Evolutionary conservation across 2,113 vertebrate genomes (phyloP), one percentile per base, ranked within the genome.

Genomic region (Butorides virescens): DNA sequence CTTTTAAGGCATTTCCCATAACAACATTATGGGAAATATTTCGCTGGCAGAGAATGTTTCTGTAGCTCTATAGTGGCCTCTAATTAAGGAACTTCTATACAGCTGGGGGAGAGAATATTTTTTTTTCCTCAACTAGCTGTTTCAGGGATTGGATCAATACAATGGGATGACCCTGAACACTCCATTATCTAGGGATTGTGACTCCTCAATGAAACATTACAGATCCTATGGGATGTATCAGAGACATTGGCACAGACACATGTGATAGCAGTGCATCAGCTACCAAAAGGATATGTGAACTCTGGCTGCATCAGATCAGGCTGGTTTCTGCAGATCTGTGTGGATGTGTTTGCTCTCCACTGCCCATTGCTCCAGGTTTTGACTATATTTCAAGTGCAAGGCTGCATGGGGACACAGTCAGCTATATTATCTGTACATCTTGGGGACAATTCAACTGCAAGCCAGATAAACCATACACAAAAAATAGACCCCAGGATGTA

Each of bases 1-100:
- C 78, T 93, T 89, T 86, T 73, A 79, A 91, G 42, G 61, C 47
- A 82, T 83, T 94, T 95, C 81, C 80, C 89, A 76, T 53, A 93
- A 88, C 39, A 91, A 70, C 37, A 66, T 85, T 42, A 82, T 47
- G 49, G 53, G 61, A 86, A 93, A 50, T 92, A 71, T 4, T 74
- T 80, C 85, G 80, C 82, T 84, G 39, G 73, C 80, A 79, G 36
- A 93, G 27, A 79, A 44, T 58, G 7, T 65, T 87, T 87, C 58
- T 95, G 44, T 58, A 78, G 56, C 52, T 81, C 65, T 76, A 6
- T 8, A 50, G 42, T 42, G 74, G 53, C 68, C 34, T 61, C 53
- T 79, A 72, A 95, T 56, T 82, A 85, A 72, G 93, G 61, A 82
- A 65, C 74, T 75, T 91, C 58, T 55, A 6, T 36, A 78, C 9